phyloP scores from a whole-genome alignment of 2,888 invertebrate genomes.

The Himalopsyche kuldschensis region DNA sequence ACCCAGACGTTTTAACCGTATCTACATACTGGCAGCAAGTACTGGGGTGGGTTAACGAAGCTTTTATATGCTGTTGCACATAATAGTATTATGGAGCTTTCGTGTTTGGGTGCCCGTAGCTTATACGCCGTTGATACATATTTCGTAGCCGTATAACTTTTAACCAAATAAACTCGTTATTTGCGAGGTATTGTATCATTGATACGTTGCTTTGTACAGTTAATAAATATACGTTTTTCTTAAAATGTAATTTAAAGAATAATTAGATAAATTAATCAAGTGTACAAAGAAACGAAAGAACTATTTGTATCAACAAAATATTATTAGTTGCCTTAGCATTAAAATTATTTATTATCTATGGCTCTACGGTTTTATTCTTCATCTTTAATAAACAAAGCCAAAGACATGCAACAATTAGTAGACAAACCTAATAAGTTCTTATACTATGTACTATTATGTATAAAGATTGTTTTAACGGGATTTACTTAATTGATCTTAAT shows the following conservation, averaged over 20 bases:
- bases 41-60: constrained; percentile 6
- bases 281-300: too few relatives aligned
- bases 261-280: too few relatives aligned
- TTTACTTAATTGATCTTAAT: too few relatives aligned
- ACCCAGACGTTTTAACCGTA: neutral
- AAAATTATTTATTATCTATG: too few relatives aligned
- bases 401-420: too few relatives aligned
- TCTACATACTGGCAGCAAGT: neutral
- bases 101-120: neutral
- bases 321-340: neutral
- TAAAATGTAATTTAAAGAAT: neutral
- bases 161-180: neutral
- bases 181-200: neutral
- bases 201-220: neutral
- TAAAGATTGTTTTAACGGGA: too few relatives aligned
- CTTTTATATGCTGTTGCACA: constrained; percentile 27
- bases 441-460: too few relatives aligned
- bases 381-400: too few relatives aligned
- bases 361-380: too few relatives aligned
- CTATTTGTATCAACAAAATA: too few relatives aligned
- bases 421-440: too few relatives aligned
- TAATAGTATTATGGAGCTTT: constrained; percentile 7
- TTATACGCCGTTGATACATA: neutral
- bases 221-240: neutral
- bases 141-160: neutral